A percentile compares a stretch with the other conserved stretches of the same genome.
Evolutionary conservation across 2,797 vertebrate genomes (phyloP).

Genomic region (Sphenopsis melanotis): DNA sequence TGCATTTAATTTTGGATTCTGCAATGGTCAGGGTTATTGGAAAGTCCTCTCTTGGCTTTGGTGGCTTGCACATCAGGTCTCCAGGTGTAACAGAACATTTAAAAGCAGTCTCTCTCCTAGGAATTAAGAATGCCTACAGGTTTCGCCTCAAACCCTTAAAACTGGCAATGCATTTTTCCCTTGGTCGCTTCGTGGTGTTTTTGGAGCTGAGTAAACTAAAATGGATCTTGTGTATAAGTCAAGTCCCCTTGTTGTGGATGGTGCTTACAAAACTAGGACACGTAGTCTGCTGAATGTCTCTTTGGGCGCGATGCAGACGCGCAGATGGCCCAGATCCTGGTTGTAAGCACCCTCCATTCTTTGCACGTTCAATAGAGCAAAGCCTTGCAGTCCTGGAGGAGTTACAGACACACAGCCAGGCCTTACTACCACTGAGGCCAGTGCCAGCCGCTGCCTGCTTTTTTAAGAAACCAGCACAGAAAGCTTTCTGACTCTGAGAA

Average conservation of each 20-base stretch:
- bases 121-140: neutral
- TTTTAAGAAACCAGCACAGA: slow-evolving; percentile 25
- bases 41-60: neutral
- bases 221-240: neutral
- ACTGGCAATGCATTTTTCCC: neutral
- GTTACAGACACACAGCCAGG: neutral
- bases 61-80: neutral
- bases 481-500: slow-evolving; percentile 39
- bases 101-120: neutral
- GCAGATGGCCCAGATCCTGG: slow-evolving; percentile 29
- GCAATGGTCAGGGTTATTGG: neutral
- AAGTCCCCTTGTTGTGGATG: neutral
- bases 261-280: neutral
- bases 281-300: neutral
- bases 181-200: neutral
- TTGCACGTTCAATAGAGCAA: neutral
- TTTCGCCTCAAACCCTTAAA: neutral
- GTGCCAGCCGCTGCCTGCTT: slow-evolving; percentile 27
- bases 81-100: neutral
- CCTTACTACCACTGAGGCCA: slow-evolving; percentile 1
- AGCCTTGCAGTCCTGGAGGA: slow-evolving; percentile 4
- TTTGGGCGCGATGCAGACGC: neutral
- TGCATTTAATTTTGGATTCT: neutral
- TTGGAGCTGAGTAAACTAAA: slow-evolving; percentile 17
- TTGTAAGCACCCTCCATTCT: slow-evolving; percentile 31